Evolutionary conservation across 2,888 invertebrate genomes (phyloP), one percentile per base, ranked within the genome.

Genomic region (Busseola fusca): DNA sequence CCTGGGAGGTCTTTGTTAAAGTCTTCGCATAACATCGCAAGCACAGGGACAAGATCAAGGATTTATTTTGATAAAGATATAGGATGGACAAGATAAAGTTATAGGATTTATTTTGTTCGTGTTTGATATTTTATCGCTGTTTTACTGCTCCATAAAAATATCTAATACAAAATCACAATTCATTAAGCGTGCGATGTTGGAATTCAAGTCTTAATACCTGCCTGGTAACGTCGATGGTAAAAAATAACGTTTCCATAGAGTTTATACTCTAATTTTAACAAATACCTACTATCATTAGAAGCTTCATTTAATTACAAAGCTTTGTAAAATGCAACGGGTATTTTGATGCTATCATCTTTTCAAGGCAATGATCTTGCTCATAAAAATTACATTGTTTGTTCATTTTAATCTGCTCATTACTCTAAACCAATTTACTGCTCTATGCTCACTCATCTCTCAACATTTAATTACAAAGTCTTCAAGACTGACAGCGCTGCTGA

Each of bases 391-490:
- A 65, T 58, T 78, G 64, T 81, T 80, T 78, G 74, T 74, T 74
- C 58, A 74, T 78, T 78, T 78, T 78, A 68, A 81, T 82, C 72
- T 75, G 62, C 62, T 72, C 68, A 70, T 69, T 79, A 71, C 66
- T 42, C 34, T 57, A 42, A 83, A 76, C 63, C 59, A 82, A 82
- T 82, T 80, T 57, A 50, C 68, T 71, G 69, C 48, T 78, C 77
- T 69, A 78, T 69, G 71, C 67, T 69, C 64, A 75, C 64, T 84
- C 84, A 84, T 82, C 63, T 57, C 67, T 80, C 66, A 74, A 62
- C 69, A 76, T 81, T 78, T 82, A 82, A 82, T 82, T 84, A 78
- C 63, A 72, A 81, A 81, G 71, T 71, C 72, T 78, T 78, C 81
- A 83, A 78, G 72, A 71, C 69, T 77, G 73, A 81, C 84, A 81